A percentile compares a stretch with the other conserved stretches of the same genome.
phyloP scores from a whole-genome alignment of 2,797 vertebrate species.

The Ceryle rudis region DNA sequence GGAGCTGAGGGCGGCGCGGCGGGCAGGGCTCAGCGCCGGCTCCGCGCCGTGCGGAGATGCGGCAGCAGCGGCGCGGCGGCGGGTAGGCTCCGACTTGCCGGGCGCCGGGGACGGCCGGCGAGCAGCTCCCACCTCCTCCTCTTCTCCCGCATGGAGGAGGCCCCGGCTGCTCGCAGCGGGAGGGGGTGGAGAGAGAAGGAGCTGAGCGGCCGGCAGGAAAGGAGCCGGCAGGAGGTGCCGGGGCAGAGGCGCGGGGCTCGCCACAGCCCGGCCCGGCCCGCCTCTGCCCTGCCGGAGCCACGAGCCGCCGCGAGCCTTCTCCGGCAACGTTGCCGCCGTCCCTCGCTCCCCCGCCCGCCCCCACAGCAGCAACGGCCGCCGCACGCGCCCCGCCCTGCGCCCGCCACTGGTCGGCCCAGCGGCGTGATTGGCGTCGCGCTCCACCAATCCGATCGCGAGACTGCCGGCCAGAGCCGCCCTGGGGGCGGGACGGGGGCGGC shows the following conservation, averaged over 20 bases:
- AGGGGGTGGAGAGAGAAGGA: background rate
- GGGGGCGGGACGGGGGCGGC: background rate
- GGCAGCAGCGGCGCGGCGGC: background rate
- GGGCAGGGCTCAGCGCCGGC: background rate
- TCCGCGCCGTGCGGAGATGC: slow-evolving; percentile 24
- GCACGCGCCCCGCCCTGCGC: background rate
- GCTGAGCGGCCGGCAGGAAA: background rate
- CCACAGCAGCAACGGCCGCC: background rate
- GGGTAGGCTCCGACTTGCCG: slow-evolving; percentile 30
- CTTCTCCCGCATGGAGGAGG: slow-evolving; percentile 56
- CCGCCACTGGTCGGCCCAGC: background rate
- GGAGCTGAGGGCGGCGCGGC: background rate
- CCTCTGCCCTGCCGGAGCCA: background rate
- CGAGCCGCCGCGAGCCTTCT: background rate
- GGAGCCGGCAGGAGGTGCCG: background rate
- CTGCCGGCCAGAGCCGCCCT: accelerated
- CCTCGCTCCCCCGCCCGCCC: background rate
- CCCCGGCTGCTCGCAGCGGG: slow-evolving; percentile 10
- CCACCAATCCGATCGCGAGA: background rate
- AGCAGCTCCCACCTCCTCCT: slow-evolving; percentile 40
- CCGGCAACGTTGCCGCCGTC: background rate
- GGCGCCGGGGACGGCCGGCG: slow-evolving; percentile 14
- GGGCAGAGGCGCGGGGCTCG: background rate
- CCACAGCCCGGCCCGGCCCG: background rate
- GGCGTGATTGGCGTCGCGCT: background rate